These are phyloP conservation scores for Cyprinodon brontotheroides DNA, from an alignment of 2,113 vertebrate species.

Conservation along the genomic window DNA sequence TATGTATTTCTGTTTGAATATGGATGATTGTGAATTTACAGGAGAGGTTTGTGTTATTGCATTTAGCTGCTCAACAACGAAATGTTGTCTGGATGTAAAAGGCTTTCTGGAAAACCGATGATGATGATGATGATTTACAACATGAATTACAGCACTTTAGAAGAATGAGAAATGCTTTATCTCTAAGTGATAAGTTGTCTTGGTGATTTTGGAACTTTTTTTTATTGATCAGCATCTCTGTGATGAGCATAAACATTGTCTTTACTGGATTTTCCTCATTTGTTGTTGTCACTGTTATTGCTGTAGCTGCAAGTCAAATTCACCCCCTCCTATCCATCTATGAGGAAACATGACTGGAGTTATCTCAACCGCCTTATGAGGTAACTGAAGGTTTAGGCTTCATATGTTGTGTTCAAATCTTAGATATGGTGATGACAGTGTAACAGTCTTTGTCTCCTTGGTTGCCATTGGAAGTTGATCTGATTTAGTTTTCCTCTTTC, in stretches of 20 bases:
- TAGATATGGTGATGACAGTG: constrained; percentile 37
- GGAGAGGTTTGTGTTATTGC: background rate
- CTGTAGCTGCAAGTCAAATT: constrained; percentile 16
- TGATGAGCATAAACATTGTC: constrained; percentile 20
- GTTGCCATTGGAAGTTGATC: constrained; percentile 23
- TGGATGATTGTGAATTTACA: background rate
- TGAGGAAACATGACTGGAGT: constrained; percentile 21
- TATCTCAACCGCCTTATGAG: constrained; percentile 47
- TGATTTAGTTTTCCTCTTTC: constrained; percentile 3
- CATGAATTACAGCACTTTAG: constrained; percentile 12
- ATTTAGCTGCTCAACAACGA: background rate
- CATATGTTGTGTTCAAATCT: constrained; percentile 13
- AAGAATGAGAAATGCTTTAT: background rate
- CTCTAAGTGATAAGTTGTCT: background rate
- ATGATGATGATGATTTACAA: background rate
- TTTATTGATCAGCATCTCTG: background rate
- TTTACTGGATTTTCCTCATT: constrained; percentile 2
- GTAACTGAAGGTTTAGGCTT: constrained; percentile 58
- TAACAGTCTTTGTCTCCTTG: constrained; percentile 66
- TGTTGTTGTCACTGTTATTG: constrained; percentile 50
- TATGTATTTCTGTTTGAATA: background rate
- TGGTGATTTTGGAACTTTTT: constrained; percentile 7
- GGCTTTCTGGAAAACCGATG: constrained; percentile 32
- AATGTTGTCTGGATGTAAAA: constrained; percentile 33
- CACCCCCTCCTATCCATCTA: background rate